These are phyloP conservation scores for Melitaea cinxia DNA, from an alignment of 1,140 invertebrate genomes.

Conservation along the genomic window DNA sequence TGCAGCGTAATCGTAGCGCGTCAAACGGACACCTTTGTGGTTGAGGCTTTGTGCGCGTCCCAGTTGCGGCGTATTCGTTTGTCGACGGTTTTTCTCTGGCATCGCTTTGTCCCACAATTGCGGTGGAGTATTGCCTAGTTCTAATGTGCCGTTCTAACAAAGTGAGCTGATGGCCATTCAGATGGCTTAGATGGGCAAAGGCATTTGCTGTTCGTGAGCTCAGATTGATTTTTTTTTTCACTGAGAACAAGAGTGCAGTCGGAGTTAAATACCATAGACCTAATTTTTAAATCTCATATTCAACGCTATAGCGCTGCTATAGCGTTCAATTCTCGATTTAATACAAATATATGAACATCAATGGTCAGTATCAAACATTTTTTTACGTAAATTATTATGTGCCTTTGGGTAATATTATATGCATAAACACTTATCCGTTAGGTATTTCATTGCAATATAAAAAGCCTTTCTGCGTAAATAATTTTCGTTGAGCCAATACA, in stretches of 20 bases:
- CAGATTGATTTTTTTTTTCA: not conserved
- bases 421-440: not conserved
- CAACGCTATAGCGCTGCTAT: too few species aligned
- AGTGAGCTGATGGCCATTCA: slow-evolving; percentile 24
- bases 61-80: slow-evolving; percentile 26
- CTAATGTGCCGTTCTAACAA: slow-evolving; percentile 22
- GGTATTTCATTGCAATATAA: slow-evolving; percentile 9
- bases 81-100: slow-evolving; percentile 28
- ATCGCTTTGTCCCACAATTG: slow-evolving; percentile 29
- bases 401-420: not conserved
- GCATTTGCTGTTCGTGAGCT: slow-evolving; percentile 10
- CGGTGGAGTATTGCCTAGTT: slow-evolving; percentile 32
- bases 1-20: slow-evolving; percentile 3
- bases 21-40: slow-evolving; percentile 34
- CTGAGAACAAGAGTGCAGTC: not conserved
- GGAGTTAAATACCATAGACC: too few species aligned
- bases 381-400: not conserved
- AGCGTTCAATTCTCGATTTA: too few species aligned
- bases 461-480: slow-evolving; percentile 15
- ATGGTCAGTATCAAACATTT: too few species aligned
- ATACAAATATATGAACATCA: too few species aligned
- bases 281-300: not conserved
- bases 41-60: slow-evolving; percentile 33
- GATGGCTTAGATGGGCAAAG: slow-evolving; percentile 15
- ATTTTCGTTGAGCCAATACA: slow-evolving; percentile 30